Base-by-base conservation (phyloP, 2,888 invertebrate genomes). In the Argyra leucocephala region DNA sequence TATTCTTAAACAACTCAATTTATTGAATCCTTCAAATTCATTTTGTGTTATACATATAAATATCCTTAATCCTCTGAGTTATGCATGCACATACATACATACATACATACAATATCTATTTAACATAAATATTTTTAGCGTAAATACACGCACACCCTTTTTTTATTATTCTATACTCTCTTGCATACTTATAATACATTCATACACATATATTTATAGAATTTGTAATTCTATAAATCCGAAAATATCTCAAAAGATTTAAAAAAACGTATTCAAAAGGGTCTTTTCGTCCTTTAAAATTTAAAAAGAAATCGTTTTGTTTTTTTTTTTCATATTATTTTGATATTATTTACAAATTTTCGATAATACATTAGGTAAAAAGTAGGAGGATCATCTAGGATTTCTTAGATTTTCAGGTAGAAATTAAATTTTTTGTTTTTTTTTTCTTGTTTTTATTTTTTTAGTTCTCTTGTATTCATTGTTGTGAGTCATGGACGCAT, bases 351-450 rank as follows among this genome's bases (percentile, higher is more conserved):
- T 48, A 48, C 4, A 18, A 18, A 12, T 18, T 5, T 48, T 48
- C 48, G n/a, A 48, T n/a, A 48, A 48, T 18, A 48, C 18, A 48
- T 5, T 48, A 48, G 18, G n/a, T n/a, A 48, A 15, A 48, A 48
- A 48, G 48, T 48, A 48, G 48, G 48, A 48, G 48, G 48, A 48
- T 48, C 48, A 48, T 48, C 48, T 48, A 48, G 48, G 48, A 48
- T 48, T 48, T 48, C 15, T 48, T 48, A 48, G 48, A 48, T 48
- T 18, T 48, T 48, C 48, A 48, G 48, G 48, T 48, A 48, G 48
- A 48, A 48, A 48, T 18, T 15, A 18, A 10, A 10, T 37, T 15
- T 37, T 48, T 15, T 48, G 48, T 12, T 18, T 48, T 15, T 48
- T 48, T 48, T 18, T n/a, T n/a, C n/a, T n/a, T n/a, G n/a, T n/a